Base-by-base conservation (phyloP, 2,888 invertebrate genomes). In the Dynastes tityus region DNA sequence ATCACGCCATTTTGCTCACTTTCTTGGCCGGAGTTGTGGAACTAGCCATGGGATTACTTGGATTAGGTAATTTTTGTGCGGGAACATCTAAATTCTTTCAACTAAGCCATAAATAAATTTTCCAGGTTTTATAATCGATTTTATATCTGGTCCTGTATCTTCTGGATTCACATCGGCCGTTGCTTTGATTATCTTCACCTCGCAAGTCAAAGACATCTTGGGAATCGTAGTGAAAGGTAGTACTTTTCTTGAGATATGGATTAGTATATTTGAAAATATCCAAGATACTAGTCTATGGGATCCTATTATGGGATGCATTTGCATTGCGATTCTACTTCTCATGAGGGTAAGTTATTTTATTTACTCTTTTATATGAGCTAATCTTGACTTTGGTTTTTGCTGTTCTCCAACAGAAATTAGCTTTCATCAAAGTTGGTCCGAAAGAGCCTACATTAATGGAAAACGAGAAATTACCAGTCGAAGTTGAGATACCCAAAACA, bases 111-210 rank as follows among this genome's bases (percentile, higher is more conserved):
- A 22, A n/a, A 51, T 29, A 11, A 32, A 32, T 32, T 5, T 70
- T 70, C 27, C 84, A 93, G 93, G 97, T 76, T 96, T 97, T 87
- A 90, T 97, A 80, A 94, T 97, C 80, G 96, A 97, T 88, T 97
- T 97, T 87, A 96, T 97, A 49, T 96, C 96, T 1, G 96, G 96
- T 0, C 96, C 97, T 0, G 97, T 97, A 0, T 95, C 95, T 1
- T 95, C 95, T 0, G 96, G 96, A 13, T 97, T 97, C 88, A 97
- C 97, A 1, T 96, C 96, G 0, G 97, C 97, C 1, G 97, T 96
- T 11, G 96, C 97, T 45, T 90, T 97, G 71, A 95, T 97, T 85
- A 97, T 97, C 83, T 93, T 96, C 58, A 94, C 95, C 0, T 96
- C 96, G n/a, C 97, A 97, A 89, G 90, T 96, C 29, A 96, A 96